phyloP scores from a whole-genome alignment of 2,888 invertebrate genomes.

The Neria commutata region DNA sequence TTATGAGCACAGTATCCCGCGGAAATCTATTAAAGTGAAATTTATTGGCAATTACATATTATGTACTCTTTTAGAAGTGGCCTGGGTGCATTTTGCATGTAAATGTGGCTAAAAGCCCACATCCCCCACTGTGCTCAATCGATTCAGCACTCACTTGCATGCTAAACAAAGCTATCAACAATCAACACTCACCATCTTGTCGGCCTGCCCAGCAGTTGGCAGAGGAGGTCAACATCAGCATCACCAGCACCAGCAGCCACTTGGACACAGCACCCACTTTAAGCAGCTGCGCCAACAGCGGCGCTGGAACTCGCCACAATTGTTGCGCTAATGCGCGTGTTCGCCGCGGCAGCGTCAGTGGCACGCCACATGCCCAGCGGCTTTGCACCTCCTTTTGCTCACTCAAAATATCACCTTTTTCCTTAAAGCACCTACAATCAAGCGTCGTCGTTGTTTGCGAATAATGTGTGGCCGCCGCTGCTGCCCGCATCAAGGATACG shows the following conservation, averaged over 20 bases:
- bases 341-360: conserved; percentile 23
- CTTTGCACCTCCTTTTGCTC: background rate
- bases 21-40: too few relatives aligned
- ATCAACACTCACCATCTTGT: conserved; percentile 56
- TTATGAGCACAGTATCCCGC: too few relatives aligned
- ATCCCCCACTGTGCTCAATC: background rate
- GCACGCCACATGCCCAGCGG: conserved; percentile 21
- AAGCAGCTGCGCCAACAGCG: background rate
- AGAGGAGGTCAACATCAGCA: conserved; percentile 51
- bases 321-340: conserved; percentile 35
- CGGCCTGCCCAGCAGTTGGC: conserved; percentile 55
- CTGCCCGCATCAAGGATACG: conserved; percentile 40
- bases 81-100: too few relatives aligned
- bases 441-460: conserved; percentile 48
- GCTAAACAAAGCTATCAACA: too few relatives aligned
- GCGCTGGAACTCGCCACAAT: background rate
- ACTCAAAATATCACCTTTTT: conserved; percentile 56
- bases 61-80: too few relatives aligned
- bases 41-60: too few relatives aligned
- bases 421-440: conserved; percentile 57
- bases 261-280: conserved; percentile 30
- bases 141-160: background rate
- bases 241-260: conserved; percentile 44
- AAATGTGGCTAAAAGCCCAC: background rate
- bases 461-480: conserved; percentile 31